Conservation (phyloP, 1,140 invertebrate species). For the Macrostomum lignano region DNA sequence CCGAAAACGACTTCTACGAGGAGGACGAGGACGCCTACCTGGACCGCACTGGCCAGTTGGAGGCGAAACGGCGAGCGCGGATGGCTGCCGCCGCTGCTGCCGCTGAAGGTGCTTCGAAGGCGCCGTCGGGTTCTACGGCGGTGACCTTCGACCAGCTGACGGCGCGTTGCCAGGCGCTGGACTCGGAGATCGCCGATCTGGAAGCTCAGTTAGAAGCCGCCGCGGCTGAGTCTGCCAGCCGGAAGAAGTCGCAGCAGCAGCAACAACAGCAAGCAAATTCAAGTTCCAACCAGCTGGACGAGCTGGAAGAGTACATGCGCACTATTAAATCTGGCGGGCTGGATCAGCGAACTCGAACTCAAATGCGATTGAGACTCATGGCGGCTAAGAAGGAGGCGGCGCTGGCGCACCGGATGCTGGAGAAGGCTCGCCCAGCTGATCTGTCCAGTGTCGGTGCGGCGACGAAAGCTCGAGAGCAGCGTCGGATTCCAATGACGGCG, state of each 20-base stretch:
- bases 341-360: neutral
- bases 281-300: slow-evolving; percentile 1
- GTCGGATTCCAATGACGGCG: no score
- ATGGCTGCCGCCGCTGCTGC: slow-evolving; percentile 35
- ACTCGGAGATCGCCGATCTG: no score
- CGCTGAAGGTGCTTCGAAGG: no score
- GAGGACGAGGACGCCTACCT: slow-evolving; percentile 87
- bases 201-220: no score
- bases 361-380: slow-evolving; percentile 2
- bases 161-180: no score
- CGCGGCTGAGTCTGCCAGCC: no score
- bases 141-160: no score
- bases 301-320: slow-evolving; percentile 1
- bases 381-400: neutral
- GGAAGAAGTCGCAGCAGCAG: no score
- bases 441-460: no score
- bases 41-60: slow-evolving; percentile 67
- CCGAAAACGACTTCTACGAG: slow-evolving; percentile 67
- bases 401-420: neutral
- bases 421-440: no score
- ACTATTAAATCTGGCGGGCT: slow-evolving; percentile 1
- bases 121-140: no score
- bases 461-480: no score
- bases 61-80: slow-evolving; percentile 49
- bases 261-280: neutral